Evolutionary conservation across 2,113 vertebrate species (phyloP), one percentile per base, ranked within the genome.

Genomic region (Todiramphus chloris): DNA sequence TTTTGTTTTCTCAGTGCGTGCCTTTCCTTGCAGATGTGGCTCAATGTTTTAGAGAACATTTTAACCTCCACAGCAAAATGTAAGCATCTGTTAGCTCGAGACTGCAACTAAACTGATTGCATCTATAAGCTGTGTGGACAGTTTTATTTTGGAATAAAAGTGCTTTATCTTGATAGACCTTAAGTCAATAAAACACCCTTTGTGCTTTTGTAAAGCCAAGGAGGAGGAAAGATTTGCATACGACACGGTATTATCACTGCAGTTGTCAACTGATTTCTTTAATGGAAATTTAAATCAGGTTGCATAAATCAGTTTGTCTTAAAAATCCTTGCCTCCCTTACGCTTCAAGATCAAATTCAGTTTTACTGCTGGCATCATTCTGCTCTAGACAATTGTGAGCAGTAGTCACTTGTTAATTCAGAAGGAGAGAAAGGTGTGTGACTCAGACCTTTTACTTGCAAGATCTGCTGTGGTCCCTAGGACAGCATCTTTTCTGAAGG

Each of bases 141-240:
- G 76, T 96, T 92, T 94, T 96, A 94, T 95, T 95, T 90, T 79
- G 86, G 94, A 96, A 89, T 92, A 84, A 75, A 90, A 93, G 69
- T 82, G 89, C 86, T 93, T 93, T 94, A 94, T 96, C 95, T 95
- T 92, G 90, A 96, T 97, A 92, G 81, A 95, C 92, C 90, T 92
- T 53, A 68, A 90, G 92, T 94, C 92, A 94, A 81, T 96, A 96
- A 76, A 95, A 93, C 76, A 89, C 51, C 60, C 92, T 92, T 89
- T 90, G 79, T 97, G 73, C 77, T 90, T 93, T 83, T 3, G 9
- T 84, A 85, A 90, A 92, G 77, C 85, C 50, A 46, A 69, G 66
- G 91, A 96, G 76, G 93, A 90, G 88, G 73, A 72, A 75, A n/a
- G 89, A 92, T 97, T 94, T 96, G 94, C 94, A 92, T 97, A 87